A percentile compares a stretch with the other conserved stretches of the same genome.
phyloP scores from a whole-genome alignment of 2,888 invertebrate genomes.

The Nemurella pictetii region DNA sequence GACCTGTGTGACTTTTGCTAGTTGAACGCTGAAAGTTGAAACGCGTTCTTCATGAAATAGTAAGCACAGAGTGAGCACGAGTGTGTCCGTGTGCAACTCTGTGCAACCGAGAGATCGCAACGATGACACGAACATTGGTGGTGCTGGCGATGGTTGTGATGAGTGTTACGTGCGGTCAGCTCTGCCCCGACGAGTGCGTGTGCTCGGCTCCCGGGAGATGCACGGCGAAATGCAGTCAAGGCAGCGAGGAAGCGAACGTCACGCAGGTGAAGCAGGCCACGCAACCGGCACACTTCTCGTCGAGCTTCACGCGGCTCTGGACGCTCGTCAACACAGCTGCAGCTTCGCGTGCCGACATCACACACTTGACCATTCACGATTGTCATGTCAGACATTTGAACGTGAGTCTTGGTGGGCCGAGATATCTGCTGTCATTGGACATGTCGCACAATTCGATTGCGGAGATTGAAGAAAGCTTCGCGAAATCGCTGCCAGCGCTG shows the following conservation, averaged over 20 bases:
- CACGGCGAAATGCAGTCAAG: background rate
- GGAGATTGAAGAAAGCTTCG: slow-evolving; percentile 48
- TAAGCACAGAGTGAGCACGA: background rate
- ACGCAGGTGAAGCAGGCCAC: background rate
- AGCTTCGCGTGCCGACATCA: background rate
- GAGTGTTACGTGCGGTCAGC: background rate
- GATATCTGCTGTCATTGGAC: slow-evolving; percentile 60
- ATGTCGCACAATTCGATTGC: slow-evolving; percentile 62
- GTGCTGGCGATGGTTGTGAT: background rate
- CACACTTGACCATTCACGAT: background rate
- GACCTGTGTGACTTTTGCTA: too few relatives aligned
- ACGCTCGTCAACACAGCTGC: background rate
- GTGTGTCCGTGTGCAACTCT: too few relatives aligned
- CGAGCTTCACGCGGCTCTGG: background rate
- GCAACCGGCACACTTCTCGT: background rate
- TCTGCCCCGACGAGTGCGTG: background rate
- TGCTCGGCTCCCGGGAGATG: background rate
- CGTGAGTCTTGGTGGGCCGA: background rate
- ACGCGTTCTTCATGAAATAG: background rate
- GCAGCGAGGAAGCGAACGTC: background rate
- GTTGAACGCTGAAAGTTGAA: background rate
- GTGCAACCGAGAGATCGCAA: too few relatives aligned
- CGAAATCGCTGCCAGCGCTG: slow-evolving; percentile 19
- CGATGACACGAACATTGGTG: background rate
- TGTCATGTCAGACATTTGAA: slow-evolving; percentile 8